Evolutionary conservation across 2,113 vertebrate genomes (phyloP).

Genomic region (Cepphus grylle): DNA sequence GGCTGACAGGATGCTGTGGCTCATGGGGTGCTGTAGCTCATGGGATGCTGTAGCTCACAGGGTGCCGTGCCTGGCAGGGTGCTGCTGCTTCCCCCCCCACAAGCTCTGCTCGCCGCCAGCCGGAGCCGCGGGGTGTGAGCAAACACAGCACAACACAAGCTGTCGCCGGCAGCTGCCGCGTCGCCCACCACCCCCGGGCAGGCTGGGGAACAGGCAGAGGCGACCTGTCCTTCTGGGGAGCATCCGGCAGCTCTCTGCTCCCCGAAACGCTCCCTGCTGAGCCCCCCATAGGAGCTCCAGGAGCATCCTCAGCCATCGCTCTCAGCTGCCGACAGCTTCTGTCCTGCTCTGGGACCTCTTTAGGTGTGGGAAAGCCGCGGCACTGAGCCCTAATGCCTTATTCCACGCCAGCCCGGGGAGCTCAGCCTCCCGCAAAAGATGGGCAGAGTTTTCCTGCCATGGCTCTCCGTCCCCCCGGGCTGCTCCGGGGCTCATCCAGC

Average conservation of each 20-base stretch:
- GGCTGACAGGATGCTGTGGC: neutral
- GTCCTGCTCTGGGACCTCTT: neutral
- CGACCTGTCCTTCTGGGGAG: neutral
- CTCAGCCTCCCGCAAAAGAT: neutral
- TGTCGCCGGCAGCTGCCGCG: neutral
- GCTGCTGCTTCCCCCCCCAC: neutral
- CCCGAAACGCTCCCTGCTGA: fast-evolving
- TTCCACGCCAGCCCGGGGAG: neutral
- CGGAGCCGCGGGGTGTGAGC: neutral
- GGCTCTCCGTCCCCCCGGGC: too few relatives aligned
- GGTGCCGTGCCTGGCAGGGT: neutral
- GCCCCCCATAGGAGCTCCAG: neutral
- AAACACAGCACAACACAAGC: neutral
- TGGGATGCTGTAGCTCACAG: neutral
- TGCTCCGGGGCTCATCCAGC: neutral
- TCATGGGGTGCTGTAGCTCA: neutral
- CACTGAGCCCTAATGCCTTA: neutral
- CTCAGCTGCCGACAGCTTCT: neutral
- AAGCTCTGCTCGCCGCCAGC: neutral
- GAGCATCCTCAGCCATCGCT: neutral
- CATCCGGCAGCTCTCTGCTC: neutral
- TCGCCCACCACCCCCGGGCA: neutral
- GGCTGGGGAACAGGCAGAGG: neutral
- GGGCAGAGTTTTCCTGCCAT: neutral
- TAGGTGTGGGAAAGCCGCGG: fast-evolving